These are phyloP conservation scores for Melanchra persicariae DNA, from an alignment of 2,888 invertebrate genomes.

Conservation along the genomic window DNA sequence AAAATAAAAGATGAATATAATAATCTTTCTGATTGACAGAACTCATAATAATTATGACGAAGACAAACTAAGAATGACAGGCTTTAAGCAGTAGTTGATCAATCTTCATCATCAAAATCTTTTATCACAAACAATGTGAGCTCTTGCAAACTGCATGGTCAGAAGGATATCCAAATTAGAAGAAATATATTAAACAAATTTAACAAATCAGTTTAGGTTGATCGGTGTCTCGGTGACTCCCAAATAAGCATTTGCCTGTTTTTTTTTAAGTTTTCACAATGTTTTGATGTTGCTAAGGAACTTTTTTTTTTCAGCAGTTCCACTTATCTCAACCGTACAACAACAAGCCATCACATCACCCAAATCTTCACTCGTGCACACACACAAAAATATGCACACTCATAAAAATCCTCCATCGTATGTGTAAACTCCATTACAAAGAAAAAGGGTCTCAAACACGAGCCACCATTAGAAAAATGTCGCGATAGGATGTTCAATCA, in stretches of 20 bases:
- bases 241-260: not conserved
- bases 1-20: too few relatives aligned
- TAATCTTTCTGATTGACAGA: too few relatives aligned
- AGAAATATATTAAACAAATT: not conserved
- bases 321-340: not conserved
- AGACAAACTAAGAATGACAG: too few relatives aligned
- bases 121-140: not conserved
- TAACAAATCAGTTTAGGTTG: too few relatives aligned
- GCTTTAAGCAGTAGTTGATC: too few relatives aligned
- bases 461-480: constrained; percentile 90
- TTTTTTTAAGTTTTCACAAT: not conserved
- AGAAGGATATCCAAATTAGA: not conserved
- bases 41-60: too few relatives aligned
- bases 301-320: not conserved
- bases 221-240: not conserved
- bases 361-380: constrained; percentile 13
- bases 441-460: constrained; percentile 89
- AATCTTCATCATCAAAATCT: not conserved
- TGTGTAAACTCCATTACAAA: constrained; percentile 81
- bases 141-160: too few relatives aligned
- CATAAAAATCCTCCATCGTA: constrained; percentile 53
- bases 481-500: constrained; percentile 91
- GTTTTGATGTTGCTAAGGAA: too few relatives aligned
- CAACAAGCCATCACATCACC: not conserved
- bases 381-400: constrained; percentile 46